These are phyloP conservation scores for Papilio xuthus DNA, from an alignment of 1,140 invertebrate species.

Conservation along the genomic window DNA sequence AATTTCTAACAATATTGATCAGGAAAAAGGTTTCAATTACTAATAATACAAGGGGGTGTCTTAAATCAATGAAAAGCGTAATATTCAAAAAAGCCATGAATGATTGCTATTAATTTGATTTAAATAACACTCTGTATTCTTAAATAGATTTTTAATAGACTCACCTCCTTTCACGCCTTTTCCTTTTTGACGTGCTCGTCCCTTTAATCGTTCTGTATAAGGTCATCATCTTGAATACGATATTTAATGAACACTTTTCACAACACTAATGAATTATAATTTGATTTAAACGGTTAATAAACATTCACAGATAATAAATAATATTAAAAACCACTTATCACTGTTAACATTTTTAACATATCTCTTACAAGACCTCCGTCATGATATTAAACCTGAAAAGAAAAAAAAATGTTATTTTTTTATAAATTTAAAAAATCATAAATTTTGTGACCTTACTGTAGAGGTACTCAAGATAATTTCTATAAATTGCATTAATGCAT, in stretches of 20 bases:
- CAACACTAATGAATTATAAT: slow-evolving; percentile 47
- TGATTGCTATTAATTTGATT: no score
- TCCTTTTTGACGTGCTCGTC: slow-evolving; percentile 70
- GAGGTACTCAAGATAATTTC: no score
- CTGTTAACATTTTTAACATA: slow-evolving; percentile 35
- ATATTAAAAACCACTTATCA: slow-evolving; percentile 3
- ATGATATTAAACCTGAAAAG: slow-evolving; percentile 36
- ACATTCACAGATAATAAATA: slow-evolving; percentile 14
- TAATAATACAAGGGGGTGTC: no score
- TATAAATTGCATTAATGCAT: no score
- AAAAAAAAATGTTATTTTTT: not conserved
- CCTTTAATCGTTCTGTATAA: slow-evolving; percentile 76
- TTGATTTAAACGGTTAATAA: slow-evolving; percentile 34
- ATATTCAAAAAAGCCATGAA: no score
- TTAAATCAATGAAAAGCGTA: no score
- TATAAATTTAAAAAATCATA: no score
- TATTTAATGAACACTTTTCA: slow-evolving; percentile 41
- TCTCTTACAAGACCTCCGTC: slow-evolving; percentile 4
- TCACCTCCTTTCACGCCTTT: slow-evolving; percentile 75
- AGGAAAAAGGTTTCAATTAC: not conserved
- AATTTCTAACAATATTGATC: not conserved
- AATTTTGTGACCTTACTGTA: no score
- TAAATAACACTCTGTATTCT: no score
- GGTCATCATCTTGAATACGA: slow-evolving; percentile 73
- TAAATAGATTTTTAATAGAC: no score